phyloP scores from a whole-genome alignment of 2,797 vertebrate species.

The Poliocrania exsul region DNA sequence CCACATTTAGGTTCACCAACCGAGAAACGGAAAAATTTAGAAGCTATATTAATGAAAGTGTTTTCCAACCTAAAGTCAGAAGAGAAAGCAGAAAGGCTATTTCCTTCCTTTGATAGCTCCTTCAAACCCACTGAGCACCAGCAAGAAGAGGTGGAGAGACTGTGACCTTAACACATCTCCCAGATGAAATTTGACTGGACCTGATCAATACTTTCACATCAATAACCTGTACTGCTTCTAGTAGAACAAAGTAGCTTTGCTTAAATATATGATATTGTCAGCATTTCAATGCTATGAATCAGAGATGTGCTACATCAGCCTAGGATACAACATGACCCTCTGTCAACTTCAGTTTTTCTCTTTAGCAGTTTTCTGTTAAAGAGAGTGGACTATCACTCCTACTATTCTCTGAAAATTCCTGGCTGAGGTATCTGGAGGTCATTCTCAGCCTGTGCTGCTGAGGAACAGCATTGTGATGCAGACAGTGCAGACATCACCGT shows the following conservation, averaged over 20 bases:
- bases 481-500: not conserved
- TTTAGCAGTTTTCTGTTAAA: not conserved
- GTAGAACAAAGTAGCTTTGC: not conserved
- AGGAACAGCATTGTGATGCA: accelerated
- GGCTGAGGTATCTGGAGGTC: not conserved
- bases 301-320: not conserved
- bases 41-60: not conserved
- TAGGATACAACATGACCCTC: not conserved
- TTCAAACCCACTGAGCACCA: not conserved
- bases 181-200: not conserved
- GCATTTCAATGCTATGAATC: not conserved
- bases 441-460: not conserved
- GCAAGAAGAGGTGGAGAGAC: not conserved
- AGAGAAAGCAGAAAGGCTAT: not conserved
- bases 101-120: not conserved
- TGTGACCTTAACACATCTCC: not conserved
- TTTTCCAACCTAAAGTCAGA: not conserved
- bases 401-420: not conserved
- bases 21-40: not conserved
- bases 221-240: not conserved
- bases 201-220: not conserved
- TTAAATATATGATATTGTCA: not conserved
- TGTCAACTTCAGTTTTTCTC: not conserved
- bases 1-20: not conserved
- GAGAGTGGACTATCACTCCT: not conserved